Percentiles rank a stretch among this genome's conserved stretches.
Conservation (phyloP, 2,888 invertebrate genomes). For the Exocentrus adspersus region DNA sequence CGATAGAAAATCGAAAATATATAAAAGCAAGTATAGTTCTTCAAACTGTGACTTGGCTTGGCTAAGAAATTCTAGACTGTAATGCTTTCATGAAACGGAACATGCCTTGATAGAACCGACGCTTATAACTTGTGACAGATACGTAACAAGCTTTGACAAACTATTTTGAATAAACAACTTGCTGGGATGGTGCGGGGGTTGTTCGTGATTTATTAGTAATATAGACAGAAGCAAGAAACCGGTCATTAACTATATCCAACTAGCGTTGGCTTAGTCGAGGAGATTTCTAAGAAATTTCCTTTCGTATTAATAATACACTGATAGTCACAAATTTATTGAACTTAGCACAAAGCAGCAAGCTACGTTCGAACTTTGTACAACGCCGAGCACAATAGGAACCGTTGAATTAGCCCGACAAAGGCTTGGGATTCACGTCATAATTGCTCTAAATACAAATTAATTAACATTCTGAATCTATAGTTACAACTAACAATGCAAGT, state of each 20-base stretch:
- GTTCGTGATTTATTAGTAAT: not conserved
- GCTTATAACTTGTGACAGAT: not conserved
- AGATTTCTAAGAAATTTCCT: constrained; percentile 8
- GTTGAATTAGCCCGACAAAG: not conserved
- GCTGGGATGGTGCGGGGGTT: not conserved
- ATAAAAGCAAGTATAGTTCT: no score
- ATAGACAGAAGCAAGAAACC: not conserved
- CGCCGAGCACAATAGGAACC: not conserved
- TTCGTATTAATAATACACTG: not conserved
- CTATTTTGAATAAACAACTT: not conserved
- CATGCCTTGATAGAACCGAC: not conserved
- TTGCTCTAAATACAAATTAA: not conserved
- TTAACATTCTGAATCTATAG: not conserved
- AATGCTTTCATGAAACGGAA: not conserved
- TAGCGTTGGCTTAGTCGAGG: not conserved
- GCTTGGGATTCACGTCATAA: not conserved
- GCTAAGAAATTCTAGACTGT: no score
- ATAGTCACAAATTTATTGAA: constrained; percentile 11
- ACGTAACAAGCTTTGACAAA: not conserved
- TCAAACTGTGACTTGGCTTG: no score
- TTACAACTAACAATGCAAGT: not conserved
- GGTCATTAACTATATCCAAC: not conserved
- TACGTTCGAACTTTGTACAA: constrained; percentile 1
- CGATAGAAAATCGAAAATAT: no score
- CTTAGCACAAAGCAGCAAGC: not conserved